Base-by-base conservation (phyloP, 2,113 vertebrate species). In the Anolis carolinensis region DNA sequence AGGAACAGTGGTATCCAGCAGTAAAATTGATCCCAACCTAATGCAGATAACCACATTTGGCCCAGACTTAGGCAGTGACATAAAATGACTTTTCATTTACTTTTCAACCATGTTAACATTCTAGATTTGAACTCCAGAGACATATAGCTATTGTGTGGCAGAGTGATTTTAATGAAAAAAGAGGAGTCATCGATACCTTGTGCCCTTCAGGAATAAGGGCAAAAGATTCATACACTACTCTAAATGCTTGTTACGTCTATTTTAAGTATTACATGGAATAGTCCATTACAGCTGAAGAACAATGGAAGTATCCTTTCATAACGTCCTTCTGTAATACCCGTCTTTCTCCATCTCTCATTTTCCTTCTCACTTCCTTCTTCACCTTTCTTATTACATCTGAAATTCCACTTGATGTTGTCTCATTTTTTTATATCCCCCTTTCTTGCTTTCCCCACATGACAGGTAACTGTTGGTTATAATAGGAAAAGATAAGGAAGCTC, bases 381-480 rank as follows among this genome's bases (percentile, higher is more conserved):
- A 10, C 65, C 50, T 67, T 8, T 21, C 21, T n/a, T 68, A 59
- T 68, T 76, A n/a, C 13, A 21, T 34, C 65, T 76, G 32, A 59
- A 59, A 25, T 68, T 52, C 48, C 27, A 77, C 73, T 68, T 76
- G 32, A 55, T 62, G 82, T 68, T n/a, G 34, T 65, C n/a, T 34
- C 30, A 7, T 11, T 27, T 70, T 62, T 87, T 81, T 14, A 1
- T 18, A 23, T 78, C n/a, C 8, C 52, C 76, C n/a, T 52, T 39
- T 13, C 48, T 71, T 16, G 6, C 7, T 52, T 63, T n/a, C 59
- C 25, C 67, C 55, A 30, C 36, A 20, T 74, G 78, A 81, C 52
- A 18, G 27, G 59, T 67, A 80, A 74, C 75, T 74, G 44, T 72
- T 88, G 68, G 25, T 68, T 88, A 36, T 88, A 88, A 73, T 52